Evolutionary conservation across 2,888 invertebrate genomes (phyloP).

Genomic region (Lithophane socia): DNA sequence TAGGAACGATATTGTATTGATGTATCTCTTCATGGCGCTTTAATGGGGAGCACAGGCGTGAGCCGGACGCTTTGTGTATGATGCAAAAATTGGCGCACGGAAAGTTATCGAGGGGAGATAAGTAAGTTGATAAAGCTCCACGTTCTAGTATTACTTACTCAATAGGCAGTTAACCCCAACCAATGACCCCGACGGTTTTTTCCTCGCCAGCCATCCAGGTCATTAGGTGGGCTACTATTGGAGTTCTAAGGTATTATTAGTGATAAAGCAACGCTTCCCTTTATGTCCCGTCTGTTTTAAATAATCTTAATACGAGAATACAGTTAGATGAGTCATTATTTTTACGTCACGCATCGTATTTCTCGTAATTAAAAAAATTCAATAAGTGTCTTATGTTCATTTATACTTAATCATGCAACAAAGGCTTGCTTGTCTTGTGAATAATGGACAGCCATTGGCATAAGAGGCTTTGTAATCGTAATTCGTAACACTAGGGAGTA

Average conservation of each 20-base stretch:
- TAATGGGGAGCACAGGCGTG: not conserved
- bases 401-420: constrained; percentile 1
- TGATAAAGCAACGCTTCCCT: not conserved
- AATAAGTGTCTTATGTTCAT: not conserved
- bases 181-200: constrained; percentile 5
- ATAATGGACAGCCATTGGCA: not conserved
- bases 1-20: not conserved
- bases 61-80: not conserved
- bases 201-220: constrained; percentile 2
- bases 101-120: constrained; percentile 39
- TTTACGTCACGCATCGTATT: not conserved
- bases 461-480: constrained; percentile 11
- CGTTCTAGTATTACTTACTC: constrained; percentile 15
- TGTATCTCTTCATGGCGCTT: not conserved
- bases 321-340: not conserved
- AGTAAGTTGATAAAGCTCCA: constrained; percentile 31
- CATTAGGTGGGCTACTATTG: not conserved
- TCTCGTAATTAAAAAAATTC: not conserved
- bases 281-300: not conserved
- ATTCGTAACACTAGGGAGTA: not conserved
- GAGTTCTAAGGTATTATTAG: not conserved
- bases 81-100: constrained; percentile 24
- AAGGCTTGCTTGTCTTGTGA: not conserved
- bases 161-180: not conserved
- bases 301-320: not conserved